phyloP scores from a whole-genome alignment of 2,113 vertebrate genomes.

The Channa maculata region DNA sequence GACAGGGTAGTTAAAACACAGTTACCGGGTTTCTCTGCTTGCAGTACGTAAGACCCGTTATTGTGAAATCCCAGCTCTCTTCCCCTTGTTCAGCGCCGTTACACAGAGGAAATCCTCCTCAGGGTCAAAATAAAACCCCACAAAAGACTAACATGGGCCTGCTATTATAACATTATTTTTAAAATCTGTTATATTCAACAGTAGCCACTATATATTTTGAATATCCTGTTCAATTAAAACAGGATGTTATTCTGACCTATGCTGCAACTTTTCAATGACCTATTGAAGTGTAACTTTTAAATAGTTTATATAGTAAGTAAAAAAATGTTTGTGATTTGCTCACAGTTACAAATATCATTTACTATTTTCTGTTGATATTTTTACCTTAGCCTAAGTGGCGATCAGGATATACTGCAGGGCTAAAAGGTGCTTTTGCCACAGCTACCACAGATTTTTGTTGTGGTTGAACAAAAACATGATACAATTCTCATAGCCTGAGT shows the following conservation, averaged over 20 bases:
- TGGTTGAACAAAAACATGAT: background rate
- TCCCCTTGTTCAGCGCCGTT: slow-evolving; percentile 55
- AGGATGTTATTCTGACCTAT: too few species aligned
- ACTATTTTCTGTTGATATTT: background rate
- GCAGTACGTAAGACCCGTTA: slow-evolving; percentile 61
- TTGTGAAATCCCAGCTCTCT: slow-evolving; percentile 76
- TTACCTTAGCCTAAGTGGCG: background rate
- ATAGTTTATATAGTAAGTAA: background rate
- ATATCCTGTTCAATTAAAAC: background rate
- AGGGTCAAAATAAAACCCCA: slow-evolving; percentile 37
- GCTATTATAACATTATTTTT: background rate
- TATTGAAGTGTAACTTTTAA: too few species aligned
- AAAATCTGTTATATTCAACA: background rate
- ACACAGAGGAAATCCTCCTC: slow-evolving; percentile 69
- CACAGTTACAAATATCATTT: background rate
- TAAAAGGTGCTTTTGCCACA: background rate
- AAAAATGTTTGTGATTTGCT: background rate
- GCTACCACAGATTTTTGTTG: background rate
- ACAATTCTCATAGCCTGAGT: background rate
- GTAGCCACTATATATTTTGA: background rate
- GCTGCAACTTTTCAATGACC: too few species aligned
- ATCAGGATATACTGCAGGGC: background rate
- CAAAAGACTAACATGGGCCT: background rate
- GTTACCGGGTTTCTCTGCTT: slow-evolving; percentile 19
- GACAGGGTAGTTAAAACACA: background rate